Evolutionary conservation across 2,888 invertebrate species (phyloP).

Genomic region (Listrodromus nycthemerus): DNA sequence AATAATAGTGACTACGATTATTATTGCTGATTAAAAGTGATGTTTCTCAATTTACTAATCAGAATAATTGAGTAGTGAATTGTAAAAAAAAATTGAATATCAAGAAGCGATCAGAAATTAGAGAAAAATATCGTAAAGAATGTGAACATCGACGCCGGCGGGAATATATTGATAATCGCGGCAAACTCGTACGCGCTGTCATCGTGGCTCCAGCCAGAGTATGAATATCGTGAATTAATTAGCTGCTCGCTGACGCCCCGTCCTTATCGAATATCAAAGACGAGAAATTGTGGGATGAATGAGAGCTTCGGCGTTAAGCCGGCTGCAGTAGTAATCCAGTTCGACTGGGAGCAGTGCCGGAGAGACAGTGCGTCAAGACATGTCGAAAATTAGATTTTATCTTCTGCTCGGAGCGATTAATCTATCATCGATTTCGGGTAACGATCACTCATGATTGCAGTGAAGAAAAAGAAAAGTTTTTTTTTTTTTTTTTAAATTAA

Average conservation of each 20-base stretch:
- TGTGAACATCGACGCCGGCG: slow-evolving; percentile 18
- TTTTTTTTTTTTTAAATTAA: neutral
- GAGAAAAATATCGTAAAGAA: slow-evolving; percentile 17
- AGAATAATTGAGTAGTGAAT: neutral
- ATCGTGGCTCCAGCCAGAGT: slow-evolving; percentile 1
- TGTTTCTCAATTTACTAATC: neutral
- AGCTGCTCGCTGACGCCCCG: slow-evolving; percentile 68
- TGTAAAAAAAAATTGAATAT: neutral
- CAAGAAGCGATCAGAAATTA: neutral
- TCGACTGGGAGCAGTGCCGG: slow-evolving; percentile 69
- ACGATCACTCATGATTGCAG: slow-evolving; percentile 29
- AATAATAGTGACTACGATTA: slow-evolving; percentile 49
- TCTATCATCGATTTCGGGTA: slow-evolving; percentile 72
- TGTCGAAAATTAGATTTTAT: slow-evolving; percentile 70
- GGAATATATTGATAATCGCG: slow-evolving; percentile 41
- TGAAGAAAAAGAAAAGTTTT: neutral
- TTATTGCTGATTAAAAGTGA: neutral
- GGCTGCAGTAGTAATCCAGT: slow-evolving; percentile 77
- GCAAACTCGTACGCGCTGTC: slow-evolving; percentile 40
- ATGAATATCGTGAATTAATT: slow-evolving; percentile 71
- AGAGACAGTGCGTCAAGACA: slow-evolving; percentile 64
- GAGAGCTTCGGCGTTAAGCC: slow-evolving; percentile 72
- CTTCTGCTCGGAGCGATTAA: slow-evolving; percentile 66
- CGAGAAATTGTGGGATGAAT: slow-evolving; percentile 75
- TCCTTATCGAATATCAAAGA: slow-evolving; percentile 74